These are phyloP conservation scores for Autographa pulchrina DNA, from an alignment of 2,888 invertebrate species.

Conservation along the genomic window DNA sequence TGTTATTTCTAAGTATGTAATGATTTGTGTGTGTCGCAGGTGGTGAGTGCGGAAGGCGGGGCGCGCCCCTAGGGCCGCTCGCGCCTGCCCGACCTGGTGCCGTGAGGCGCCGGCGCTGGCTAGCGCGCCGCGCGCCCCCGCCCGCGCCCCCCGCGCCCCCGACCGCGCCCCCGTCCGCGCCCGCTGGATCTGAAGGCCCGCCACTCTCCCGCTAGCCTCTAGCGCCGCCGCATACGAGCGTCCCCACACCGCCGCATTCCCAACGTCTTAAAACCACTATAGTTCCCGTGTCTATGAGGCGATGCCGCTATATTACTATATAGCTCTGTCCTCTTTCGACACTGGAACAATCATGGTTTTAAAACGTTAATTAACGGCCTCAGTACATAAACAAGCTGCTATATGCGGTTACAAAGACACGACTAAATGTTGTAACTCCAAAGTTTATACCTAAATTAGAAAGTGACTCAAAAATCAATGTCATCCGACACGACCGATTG, in stretches of 20 bases:
- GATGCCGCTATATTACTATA: not conserved
- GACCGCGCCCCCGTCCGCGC: conserved; percentile 52
- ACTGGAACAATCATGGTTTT: not conserved
- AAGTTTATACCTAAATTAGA: not conserved
- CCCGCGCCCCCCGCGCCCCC: conserved; percentile 40
- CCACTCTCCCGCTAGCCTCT: conserved; percentile 26
- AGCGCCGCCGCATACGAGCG: conserved; percentile 22
- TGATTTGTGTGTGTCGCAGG: conserved; percentile 62
- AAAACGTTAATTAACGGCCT: not conserved
- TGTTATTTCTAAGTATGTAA: not conserved
- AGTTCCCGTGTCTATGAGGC: not conserved
- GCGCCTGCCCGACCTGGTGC: conserved; percentile 90
- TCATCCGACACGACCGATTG: not conserved
- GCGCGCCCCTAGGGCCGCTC: conserved; percentile 89
- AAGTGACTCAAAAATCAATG: not conserved
- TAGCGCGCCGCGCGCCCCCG: conserved; percentile 58
- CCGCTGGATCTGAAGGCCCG: conserved; percentile 42
- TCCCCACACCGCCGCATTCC: conserved; percentile 15
- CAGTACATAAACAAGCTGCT: not conserved
- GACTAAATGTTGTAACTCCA: not conserved
- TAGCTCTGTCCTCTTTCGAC: not conserved
- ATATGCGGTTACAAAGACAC: not conserved
- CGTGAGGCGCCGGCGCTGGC: conserved; percentile 82
- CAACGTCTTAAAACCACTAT: not conserved
- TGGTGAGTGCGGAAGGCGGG: conserved; percentile 81